Percentiles rank a stretch among this genome's conserved stretches.
These are phyloP conservation scores for Ramphastos sulfuratus DNA, from an alignment of 2,113 vertebrate genomes.

Conservation along the genomic window DNA sequence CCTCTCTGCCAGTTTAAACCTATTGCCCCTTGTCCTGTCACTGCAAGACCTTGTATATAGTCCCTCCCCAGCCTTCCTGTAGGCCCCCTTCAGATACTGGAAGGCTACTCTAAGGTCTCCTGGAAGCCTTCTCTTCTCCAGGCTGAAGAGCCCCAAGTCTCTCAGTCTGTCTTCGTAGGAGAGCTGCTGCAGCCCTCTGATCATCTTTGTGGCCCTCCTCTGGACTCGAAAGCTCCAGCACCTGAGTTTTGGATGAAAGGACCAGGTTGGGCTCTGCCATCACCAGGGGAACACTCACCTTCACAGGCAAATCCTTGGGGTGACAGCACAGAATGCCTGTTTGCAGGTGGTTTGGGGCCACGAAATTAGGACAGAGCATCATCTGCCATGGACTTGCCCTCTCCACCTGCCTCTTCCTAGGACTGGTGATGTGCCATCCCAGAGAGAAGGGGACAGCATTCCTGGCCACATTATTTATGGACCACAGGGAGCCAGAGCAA, in stretches of 20 bases:
- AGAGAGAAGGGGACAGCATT: background rate
- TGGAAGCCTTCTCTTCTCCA: too few relatives aligned
- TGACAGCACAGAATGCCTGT: background rate
- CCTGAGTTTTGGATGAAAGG: background rate
- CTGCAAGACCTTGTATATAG: too few relatives aligned
- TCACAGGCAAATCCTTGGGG: background rate
- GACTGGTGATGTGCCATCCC: background rate
- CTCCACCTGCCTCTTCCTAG: fast-evolving
- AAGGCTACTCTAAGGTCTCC: too few relatives aligned
- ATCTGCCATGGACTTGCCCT: background rate
- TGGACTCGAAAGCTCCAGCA: background rate
- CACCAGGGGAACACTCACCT: fast-evolving
- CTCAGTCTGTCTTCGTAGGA: too few relatives aligned
- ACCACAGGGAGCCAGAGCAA: background rate
- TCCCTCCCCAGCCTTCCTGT: too few relatives aligned
- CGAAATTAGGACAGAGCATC: background rate
- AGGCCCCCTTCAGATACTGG: too few relatives aligned
- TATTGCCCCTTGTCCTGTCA: too few relatives aligned
- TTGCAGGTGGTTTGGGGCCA: background rate
- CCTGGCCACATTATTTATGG: background rate
- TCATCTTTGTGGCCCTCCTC: too few relatives aligned
- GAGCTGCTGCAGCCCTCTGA: too few relatives aligned
- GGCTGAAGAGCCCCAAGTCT: too few relatives aligned
- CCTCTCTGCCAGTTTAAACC: too few relatives aligned
- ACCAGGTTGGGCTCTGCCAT: background rate